Conservation (phyloP, 2,113 vertebrate genomes). For the Lethenteron camtschaticum region DNA sequence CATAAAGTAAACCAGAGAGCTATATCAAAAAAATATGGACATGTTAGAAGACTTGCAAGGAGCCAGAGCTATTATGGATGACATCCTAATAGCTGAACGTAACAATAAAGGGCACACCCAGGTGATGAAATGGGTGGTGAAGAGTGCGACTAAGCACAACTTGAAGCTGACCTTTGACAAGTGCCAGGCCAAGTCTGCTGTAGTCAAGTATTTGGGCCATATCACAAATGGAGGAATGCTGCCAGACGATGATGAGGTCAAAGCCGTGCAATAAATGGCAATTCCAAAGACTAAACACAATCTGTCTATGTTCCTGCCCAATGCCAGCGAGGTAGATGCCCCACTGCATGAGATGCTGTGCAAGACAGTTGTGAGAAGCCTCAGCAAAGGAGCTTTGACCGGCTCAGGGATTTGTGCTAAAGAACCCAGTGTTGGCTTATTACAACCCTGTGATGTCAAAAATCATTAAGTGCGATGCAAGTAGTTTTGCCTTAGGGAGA, state of each 20-base stretch:
- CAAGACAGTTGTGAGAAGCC: neutral
- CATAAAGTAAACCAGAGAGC: neutral
- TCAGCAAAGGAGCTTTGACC: neutral
- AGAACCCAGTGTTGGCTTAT: neutral
- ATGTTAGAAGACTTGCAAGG: slow-evolving; percentile 1
- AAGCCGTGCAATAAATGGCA: neutral
- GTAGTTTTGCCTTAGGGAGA: neutral
- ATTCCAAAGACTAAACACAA: neutral
- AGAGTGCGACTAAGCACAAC: neutral
- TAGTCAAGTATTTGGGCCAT: slow-evolving; percentile 1
- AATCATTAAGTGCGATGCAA: neutral
- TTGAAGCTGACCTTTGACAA: slow-evolving; percentile 1
- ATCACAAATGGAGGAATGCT: neutral
- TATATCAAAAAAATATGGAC: neutral
- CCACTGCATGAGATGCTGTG: neutral
- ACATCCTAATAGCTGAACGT: slow-evolving; percentile 1
- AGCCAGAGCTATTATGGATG: slow-evolving; percentile 4
- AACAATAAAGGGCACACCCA: neutral
- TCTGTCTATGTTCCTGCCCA: slow-evolving; percentile 1
- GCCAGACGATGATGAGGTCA: neutral
- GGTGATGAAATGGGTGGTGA: slow-evolving; percentile 1
- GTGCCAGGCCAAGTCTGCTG: neutral
- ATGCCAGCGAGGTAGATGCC: neutral
- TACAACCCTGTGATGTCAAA: neutral
- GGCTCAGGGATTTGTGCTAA: neutral